Percentiles rank a stretch among this genome's conserved stretches.
These are phyloP conservation scores for Neuroterus valhalla DNA, from an alignment of 1,140 invertebrate species.

Conservation along the genomic window DNA sequence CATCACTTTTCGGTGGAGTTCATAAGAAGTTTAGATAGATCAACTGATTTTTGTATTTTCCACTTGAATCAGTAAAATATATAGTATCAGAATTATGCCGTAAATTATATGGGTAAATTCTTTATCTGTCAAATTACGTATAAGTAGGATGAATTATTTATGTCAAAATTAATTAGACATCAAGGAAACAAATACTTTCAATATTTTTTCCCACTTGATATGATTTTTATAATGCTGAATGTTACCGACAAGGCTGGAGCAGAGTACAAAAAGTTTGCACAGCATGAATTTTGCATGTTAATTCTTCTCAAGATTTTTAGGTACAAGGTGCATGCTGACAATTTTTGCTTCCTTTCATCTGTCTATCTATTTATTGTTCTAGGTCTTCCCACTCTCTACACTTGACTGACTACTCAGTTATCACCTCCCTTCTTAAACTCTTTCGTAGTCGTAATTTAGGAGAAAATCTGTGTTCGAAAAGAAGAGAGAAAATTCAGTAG, in stretches of 20 bases:
- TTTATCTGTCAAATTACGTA: too few species aligned
- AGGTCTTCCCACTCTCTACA: constrained; percentile 51
- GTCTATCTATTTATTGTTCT: constrained; percentile 44
- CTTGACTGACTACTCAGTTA: constrained; percentile 52
- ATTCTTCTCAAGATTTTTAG: constrained; percentile 22
- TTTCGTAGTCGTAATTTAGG: constrained; percentile 44
- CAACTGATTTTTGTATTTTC: too few species aligned
- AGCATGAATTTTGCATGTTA: constrained; percentile 31
- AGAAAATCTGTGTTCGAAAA: constrained; percentile 9
- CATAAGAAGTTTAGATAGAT: too few species aligned
- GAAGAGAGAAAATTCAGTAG: not conserved
- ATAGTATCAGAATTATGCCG: too few species aligned
- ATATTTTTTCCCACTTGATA: too few species aligned
- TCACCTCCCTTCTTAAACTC: constrained; percentile 40
- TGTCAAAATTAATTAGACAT: too few species aligned
- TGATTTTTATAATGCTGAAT: not conserved
- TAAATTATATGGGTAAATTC: too few species aligned
- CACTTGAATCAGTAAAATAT: too few species aligned
- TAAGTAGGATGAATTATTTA: too few species aligned
- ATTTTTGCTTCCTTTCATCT: constrained; percentile 38
- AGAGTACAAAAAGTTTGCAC: constrained; percentile 12
- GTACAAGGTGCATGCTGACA: constrained; percentile 43
- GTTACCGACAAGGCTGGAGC: not conserved
- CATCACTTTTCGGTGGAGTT: too few species aligned
- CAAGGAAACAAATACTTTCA: too few species aligned